Evolutionary conservation across 2,797 vertebrate genomes (phyloP).

Genomic region (Clarias fuscus): DNA sequence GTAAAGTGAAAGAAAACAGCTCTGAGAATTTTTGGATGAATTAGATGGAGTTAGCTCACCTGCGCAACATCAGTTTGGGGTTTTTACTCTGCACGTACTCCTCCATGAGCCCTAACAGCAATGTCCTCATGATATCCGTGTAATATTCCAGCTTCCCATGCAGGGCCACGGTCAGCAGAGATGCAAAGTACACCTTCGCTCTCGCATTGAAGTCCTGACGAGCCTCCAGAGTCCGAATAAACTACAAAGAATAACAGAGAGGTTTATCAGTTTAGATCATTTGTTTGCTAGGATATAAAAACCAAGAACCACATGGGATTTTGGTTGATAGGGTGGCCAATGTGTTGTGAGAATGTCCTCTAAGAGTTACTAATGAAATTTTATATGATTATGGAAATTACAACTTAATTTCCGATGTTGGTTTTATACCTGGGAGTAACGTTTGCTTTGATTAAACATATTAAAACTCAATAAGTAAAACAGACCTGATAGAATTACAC

Average conservation of each 20-base stretch:
- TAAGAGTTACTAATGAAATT: neutral
- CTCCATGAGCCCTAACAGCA: slow-evolving; percentile 93
- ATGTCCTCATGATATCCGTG: slow-evolving; percentile 94
- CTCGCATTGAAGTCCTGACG: slow-evolving; percentile 94
- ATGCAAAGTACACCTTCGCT: slow-evolving; percentile 93
- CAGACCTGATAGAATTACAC: neutral
- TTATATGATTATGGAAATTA: slow-evolving; percentile 5
- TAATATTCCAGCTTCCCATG: slow-evolving; percentile 98
- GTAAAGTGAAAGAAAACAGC: neutral
- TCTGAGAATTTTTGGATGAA: neutral
- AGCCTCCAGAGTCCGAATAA: slow-evolving; percentile 92
- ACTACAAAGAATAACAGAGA: slow-evolving; percentile 70
- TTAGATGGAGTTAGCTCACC: slow-evolving; percentile 70
- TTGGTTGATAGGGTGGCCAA: neutral
- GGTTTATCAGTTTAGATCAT: neutral
- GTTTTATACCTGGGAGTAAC: slow-evolving; percentile 3
- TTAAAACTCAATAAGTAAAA: slow-evolving; percentile 11
- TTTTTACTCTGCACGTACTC: slow-evolving; percentile 95
- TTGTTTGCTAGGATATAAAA: neutral
- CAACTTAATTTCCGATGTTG: slow-evolving; percentile 5
- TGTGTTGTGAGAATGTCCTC: neutral
- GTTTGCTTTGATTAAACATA: neutral
- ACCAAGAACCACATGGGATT: neutral
- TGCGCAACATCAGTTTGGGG: slow-evolving; percentile 95
- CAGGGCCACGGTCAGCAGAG: slow-evolving; percentile 92